Base-by-base conservation (phyloP, 2,888 invertebrate species). In the Hydropsyche betteni region DNA sequence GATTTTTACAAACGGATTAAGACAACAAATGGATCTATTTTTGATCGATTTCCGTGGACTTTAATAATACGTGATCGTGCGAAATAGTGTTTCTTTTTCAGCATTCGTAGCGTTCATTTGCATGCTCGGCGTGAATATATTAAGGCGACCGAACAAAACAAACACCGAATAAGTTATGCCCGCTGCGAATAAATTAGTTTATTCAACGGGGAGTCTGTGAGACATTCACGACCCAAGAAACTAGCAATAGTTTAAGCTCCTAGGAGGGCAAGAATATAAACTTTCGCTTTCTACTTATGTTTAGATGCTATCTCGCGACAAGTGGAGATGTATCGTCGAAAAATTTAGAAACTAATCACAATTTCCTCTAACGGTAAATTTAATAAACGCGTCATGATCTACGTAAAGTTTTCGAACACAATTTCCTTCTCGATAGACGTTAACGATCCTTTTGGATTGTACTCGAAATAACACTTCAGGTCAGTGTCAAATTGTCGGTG, bases 171-270 rank as follows among this genome's bases (percentile, higher is more conserved):
- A 64, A 64, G 36, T 64, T 24, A 36, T 64, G n/a, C 64, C 24
- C 64, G 64, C 12, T 6, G 36, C 36, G 64, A 64, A 64, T 64
- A 64, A 64, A 64, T 64, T 64, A 64, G 36, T 55, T 55, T 55
- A 55, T 55, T 12, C 55, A 12, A 16, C 55, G 44, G 44, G 44
- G 44, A 44, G 16, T 55, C 16, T 55, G 55, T n/a, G 14, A 44
- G 44, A 44, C 55, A 3, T 55, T 55, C 55, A 55, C 55, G 55
- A 55, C 55, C 55, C 55, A 44, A 44, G 55, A 16, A 55, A n/a
- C 55, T 64, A 64, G 34, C 36, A 8, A 36, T 64, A 36, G 64
- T 64, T 64, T 64, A 64, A 64, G 34, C 44, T 64, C 33, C n/a
- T 64, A 64, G 34, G 64, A 12, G 36, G 34, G 5, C 64, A 64